Evolutionary conservation across 2,888 invertebrate species (phyloP).

Genomic region (Patella pellucida): DNA sequence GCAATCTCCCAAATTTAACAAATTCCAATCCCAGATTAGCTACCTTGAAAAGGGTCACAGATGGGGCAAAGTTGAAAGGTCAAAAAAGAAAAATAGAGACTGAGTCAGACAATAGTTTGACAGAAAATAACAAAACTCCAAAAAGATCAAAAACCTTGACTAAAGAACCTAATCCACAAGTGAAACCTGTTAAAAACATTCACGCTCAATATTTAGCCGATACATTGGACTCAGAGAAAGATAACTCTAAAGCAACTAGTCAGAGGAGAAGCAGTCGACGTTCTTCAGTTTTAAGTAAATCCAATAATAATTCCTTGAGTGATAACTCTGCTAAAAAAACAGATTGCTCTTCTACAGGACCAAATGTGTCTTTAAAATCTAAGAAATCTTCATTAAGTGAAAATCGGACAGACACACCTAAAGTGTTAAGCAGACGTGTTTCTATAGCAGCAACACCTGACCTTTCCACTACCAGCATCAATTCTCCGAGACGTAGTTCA

Average conservation of each 20-base stretch:
- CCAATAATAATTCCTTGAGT: background rate
- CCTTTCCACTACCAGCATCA: background rate
- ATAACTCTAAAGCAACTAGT: background rate
- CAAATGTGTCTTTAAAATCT: too few relatives aligned
- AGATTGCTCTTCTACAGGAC: too few relatives aligned
- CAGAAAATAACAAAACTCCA: background rate
- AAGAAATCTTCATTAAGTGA: too few relatives aligned
- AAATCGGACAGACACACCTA: too few relatives aligned
- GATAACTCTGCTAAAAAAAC: too few relatives aligned
- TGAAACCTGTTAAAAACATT: background rate
- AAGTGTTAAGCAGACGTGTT: background rate
- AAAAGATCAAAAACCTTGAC: background rate
- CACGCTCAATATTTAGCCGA: background rate
- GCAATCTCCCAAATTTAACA: background rate
- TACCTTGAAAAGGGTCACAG: background rate
- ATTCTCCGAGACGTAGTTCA: slow-evolving; percentile 1
- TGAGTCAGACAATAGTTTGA: background rate
- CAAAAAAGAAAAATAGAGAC: background rate
- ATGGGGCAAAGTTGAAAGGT: background rate
- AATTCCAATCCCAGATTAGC: background rate
- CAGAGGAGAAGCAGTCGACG: background rate
- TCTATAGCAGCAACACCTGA: slow-evolving; percentile 4
- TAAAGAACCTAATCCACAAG: background rate
- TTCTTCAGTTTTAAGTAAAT: background rate
- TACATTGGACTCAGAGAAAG: background rate